Base-by-base conservation (phyloP, 2,888 invertebrate genomes). In the Rhaphigaster nebulosa region DNA sequence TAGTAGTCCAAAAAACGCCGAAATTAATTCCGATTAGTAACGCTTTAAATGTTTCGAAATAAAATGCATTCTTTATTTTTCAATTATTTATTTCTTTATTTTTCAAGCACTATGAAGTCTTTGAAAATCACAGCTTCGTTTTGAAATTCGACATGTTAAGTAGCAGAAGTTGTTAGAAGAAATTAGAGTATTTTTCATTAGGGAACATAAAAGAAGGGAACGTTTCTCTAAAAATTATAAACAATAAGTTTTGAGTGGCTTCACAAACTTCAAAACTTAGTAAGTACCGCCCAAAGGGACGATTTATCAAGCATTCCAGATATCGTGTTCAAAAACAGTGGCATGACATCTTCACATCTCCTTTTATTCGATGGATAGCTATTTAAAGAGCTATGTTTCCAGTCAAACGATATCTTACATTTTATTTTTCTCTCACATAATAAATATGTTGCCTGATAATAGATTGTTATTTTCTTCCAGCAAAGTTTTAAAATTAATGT, bases 401-500 rank as follows among this genome's bases (percentile, higher is more conserved):
- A 65, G 70, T 34, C 70, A 76, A 76, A 76, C 20, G 70, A 76
- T 76, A 38, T 38, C 38, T 76, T 34, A 38, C 65, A 65, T 15
- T 29, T 18, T 29, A 3, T 29, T 65, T 18, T 18, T 18, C 5
- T 29, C 29, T 65, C 34, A 65, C 10, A 15, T 65, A 1, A 65
- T 65, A 18, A 18, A 10, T 12, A 13, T n/a, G n/a, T 26, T n/a
- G 2, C 12, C 60, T n/a, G 10, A 60, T n/a, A 54, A 54, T 6
- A 60, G 4, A 5, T 10, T n/a, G 15, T 65, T 15, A 65, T 65
- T 65, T 65, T 18, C 29, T 29, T 65, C 15, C 3, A n/a, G n/a
- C 41, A 29, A 65, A 65, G 60, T 60, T 13, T 56, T 56, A 41
- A 88, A 88, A n/a, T n/a, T n/a, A n/a, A n/a, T n/a, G n/a, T n/a